Evolutionary conservation across 2,797 vertebrate species (phyloP).

Genomic region (Scomberomorus guttatus): DNA sequence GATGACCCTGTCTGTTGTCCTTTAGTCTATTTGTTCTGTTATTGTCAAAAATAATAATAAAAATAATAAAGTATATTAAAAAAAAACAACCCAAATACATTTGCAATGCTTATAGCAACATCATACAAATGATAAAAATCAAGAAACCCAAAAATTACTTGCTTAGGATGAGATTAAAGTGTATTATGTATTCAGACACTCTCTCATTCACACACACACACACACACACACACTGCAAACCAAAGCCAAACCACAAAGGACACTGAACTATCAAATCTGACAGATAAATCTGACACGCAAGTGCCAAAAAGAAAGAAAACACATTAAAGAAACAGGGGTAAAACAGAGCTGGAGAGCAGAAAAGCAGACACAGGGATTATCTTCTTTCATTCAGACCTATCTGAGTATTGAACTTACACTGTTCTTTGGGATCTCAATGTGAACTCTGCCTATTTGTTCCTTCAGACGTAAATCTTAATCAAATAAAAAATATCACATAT

Average conservation of each 20-base stretch:
- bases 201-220: no score
- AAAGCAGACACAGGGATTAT: neutral
- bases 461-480: no score
- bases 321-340: neutral
- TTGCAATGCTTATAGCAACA: no score
- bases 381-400: neutral
- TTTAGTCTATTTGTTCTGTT: no score
- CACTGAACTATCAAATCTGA: neutral
- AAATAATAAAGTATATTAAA: no score
- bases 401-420: neutral
- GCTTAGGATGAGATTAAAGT: neutral
- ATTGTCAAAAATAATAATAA: no score
- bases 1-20: no score
- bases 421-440: neutral
- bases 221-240: neutral
- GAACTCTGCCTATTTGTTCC: neutral
- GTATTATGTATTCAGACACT: neutral
- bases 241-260: neutral
- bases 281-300: neutral
- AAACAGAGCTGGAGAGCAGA: neutral
- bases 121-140: neutral
- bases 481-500: no score
- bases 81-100: no score
- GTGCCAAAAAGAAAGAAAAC: neutral
- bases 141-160: neutral